phyloP scores from a whole-genome alignment of 2,888 invertebrate species.

The Pyrgus malvae region DNA sequence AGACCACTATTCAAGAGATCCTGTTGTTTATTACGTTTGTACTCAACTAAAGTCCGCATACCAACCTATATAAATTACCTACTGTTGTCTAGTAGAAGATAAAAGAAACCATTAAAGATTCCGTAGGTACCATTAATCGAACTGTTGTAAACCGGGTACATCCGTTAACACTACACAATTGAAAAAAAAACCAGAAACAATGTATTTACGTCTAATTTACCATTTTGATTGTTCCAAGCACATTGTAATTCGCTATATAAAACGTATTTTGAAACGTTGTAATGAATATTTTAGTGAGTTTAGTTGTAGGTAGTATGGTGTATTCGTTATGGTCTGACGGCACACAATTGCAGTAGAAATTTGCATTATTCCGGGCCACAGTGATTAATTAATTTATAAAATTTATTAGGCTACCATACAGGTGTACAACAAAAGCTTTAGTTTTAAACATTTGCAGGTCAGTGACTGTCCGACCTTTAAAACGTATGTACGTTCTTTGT shows the following conservation, averaged over 20 bases:
- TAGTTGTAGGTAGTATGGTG: conserved; percentile 46
- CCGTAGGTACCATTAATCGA: not conserved
- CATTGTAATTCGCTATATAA: conserved; percentile 32
- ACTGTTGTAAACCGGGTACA: conserved; percentile 4
- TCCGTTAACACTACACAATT: conserved; percentile 22
- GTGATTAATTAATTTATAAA: conserved; percentile 68
- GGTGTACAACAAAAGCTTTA: not conserved
- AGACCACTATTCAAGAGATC: too few relatives aligned
- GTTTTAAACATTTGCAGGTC: too few relatives aligned
- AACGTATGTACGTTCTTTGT: too few relatives aligned
- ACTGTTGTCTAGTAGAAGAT: too few relatives aligned
- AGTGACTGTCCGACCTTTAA: too few relatives aligned
- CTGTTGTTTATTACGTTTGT: too few relatives aligned
- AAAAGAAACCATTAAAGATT: not conserved
- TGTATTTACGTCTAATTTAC: conserved; percentile 34
- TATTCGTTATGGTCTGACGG: conserved; percentile 63
- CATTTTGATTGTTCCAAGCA: conserved; percentile 36
- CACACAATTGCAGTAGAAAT: conserved; percentile 65
- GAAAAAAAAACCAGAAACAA: conserved; percentile 31
- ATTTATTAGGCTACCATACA: conserved; percentile 25
- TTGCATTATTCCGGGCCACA: conserved; percentile 70
- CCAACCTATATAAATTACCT: too few relatives aligned
- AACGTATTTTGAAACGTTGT: conserved; percentile 49
- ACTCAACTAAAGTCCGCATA: too few relatives aligned
- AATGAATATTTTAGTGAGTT: conserved; percentile 57